Percentiles rank a stretch among this genome's conserved stretches.
Conservation (phyloP, 2,888 invertebrate species). For the Aspidiotus rigidus region DNA sequence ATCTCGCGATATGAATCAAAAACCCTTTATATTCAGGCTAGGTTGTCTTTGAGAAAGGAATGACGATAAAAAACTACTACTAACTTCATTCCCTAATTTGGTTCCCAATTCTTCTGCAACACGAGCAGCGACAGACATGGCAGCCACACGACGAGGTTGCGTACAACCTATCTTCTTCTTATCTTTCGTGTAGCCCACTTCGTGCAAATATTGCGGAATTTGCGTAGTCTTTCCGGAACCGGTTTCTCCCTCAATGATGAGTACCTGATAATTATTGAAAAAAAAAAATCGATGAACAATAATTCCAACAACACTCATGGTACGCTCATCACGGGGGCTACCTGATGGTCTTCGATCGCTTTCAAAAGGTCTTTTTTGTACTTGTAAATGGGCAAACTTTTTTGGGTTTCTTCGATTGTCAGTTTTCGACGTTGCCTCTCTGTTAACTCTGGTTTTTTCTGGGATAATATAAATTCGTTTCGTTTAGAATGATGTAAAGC, state of each 20-base stretch:
- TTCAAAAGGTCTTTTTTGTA: constrained; percentile 80
- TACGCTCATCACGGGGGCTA: constrained; percentile 39
- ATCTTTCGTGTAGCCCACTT: constrained; percentile 77
- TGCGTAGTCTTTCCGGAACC: constrained; percentile 99
- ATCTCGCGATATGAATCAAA: too few species aligned
- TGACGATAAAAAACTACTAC: constrained; percentile 50
- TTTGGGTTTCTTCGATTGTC: constrained; percentile 83
- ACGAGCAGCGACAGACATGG: constrained; percentile 98
- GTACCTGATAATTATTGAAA: constrained; percentile 52
- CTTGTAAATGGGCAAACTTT: constrained; percentile 85
- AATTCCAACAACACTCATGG: background rate
- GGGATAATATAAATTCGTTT: constrained; percentile 17
- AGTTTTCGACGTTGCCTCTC: constrained; percentile 63
- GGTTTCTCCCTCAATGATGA: constrained; percentile 97
- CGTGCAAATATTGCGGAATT: constrained; percentile 94
- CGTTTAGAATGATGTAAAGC: background rate
- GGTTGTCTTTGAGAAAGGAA: too few species aligned
- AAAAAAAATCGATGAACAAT: constrained; percentile 5
- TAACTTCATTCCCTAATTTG: constrained; percentile 88
- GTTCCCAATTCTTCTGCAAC: constrained; percentile 97
- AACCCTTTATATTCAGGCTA: too few species aligned
- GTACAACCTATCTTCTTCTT: constrained; percentile 92
- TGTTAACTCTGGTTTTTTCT: constrained; percentile 49
- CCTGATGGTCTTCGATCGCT: constrained; percentile 81
- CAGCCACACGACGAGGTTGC: constrained; percentile 93